A percentile compares a stretch with the other conserved stretches of the same genome.
These are phyloP conservation scores for Toxonevra muliebris DNA, from an alignment of 2,888 invertebrate genomes.

Conservation along the genomic window DNA sequence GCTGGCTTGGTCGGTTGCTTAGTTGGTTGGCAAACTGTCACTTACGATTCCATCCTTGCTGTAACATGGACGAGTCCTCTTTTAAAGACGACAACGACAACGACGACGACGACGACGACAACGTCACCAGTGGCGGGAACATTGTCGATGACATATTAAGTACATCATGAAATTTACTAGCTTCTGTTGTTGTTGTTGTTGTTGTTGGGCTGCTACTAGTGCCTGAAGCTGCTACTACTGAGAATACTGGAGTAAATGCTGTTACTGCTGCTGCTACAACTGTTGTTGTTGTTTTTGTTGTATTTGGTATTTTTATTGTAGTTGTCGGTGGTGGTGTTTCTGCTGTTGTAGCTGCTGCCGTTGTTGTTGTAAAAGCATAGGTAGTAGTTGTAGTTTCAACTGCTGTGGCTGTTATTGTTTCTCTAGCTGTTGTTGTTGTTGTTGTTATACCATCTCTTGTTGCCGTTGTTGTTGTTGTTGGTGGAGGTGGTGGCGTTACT, in stretches of 20 bases:
- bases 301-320: conserved; percentile 45
- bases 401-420: conserved; percentile 26
- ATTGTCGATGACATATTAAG: conserved; percentile 63
- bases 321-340: conserved; percentile 35
- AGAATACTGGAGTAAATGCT: conserved; percentile 67
- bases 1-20: background rate
- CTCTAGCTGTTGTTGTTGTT: conserved; percentile 29
- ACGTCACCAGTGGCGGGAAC: conserved; percentile 57
- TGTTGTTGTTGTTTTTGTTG: conserved; percentile 2
- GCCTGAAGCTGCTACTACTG: conserved; percentile 55
- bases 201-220: conserved; percentile 47
- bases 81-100: conserved; percentile 11
- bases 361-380: conserved; percentile 41
- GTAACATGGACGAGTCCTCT: background rate
- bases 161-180: conserved; percentile 61
- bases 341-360: conserved; percentile 25
- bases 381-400: conserved; percentile 9
- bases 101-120: conserved; percentile 55
- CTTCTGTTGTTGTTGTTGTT: conserved; percentile 44
- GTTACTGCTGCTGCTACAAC: conserved; percentile 18
- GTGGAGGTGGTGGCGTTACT: conserved; percentile 34
- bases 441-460: conserved; percentile 46
- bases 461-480: conserved; percentile 30
- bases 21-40: conserved; percentile 40
- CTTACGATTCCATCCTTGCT: conserved; percentile 61